Evolutionary conservation across 2,888 invertebrate genomes (phyloP).

Genomic region (Magallana nippona): DNA sequence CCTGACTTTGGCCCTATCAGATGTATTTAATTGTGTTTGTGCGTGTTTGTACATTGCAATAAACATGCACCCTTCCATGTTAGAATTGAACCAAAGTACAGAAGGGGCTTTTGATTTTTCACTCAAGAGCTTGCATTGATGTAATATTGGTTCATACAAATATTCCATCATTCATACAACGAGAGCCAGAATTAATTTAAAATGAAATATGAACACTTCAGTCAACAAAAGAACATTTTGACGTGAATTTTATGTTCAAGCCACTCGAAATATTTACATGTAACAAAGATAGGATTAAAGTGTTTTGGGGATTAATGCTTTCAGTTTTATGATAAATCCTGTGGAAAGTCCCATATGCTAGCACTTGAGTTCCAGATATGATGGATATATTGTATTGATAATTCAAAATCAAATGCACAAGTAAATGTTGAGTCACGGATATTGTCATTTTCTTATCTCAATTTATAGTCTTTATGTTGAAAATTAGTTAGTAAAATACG

Average conservation of each 20-base stretch:
- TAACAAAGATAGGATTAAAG: conserved; percentile 17
- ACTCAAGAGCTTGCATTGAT: conserved; percentile 3
- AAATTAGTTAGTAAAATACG: conserved; percentile 25
- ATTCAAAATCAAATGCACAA: conserved; percentile 21
- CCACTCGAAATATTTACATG: conserved; percentile 32
- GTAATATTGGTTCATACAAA: conserved; percentile 19
- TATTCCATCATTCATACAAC: conserved; percentile 2
- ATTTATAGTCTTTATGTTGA: conserved; percentile 23
- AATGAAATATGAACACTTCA: conserved; percentile 31
- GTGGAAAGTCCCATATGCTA: conserved; percentile 22
- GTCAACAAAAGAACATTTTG: conserved; percentile 30
- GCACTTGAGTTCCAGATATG: conserved; percentile 25
- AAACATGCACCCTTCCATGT: neutral
- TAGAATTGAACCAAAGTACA: neutral
- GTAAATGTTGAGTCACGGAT: conserved; percentile 32
- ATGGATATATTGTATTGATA: conserved; percentile 29
- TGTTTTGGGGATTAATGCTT: neutral
- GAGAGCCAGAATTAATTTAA: conserved; percentile 9
- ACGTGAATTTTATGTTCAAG: conserved; percentile 11
- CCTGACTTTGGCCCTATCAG: conserved; percentile 16
- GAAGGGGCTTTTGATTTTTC: conserved; percentile 6
- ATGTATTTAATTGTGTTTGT: conserved; percentile 24
- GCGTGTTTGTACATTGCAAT: conserved; percentile 14
- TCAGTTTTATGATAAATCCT: conserved; percentile 10
- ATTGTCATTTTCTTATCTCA: conserved; percentile 33